Evolutionary conservation across 1,140 invertebrate species (phyloP), one percentile per base, ranked within the genome.

Genomic region (Papilio dardanus): DNA sequence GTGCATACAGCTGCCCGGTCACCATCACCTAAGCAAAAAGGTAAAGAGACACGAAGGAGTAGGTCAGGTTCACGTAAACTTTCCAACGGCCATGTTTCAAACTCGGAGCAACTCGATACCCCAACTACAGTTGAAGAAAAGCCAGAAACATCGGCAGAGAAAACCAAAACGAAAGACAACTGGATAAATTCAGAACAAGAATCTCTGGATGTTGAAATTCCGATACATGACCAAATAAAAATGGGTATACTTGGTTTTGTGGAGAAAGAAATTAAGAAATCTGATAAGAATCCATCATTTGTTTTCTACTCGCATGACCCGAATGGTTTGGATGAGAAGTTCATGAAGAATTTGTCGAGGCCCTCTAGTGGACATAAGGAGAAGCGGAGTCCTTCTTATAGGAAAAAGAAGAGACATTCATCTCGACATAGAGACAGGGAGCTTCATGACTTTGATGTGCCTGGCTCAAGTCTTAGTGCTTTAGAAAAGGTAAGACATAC

Each of bases 221-320:
- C 91, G 12, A 94, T 94, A 37, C 92, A 94, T 71, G 90, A 94
- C 74, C 94, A 95, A 89, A 94, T 95, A 58, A 95, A 95, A 80
- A 93, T 94, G 81, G 94, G 94, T 81, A 95, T 95, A 46, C 78
- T 95, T 50, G 94, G 93, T 37, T 93, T 95, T 79, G 94, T 95
- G 66, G 95, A 95, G 82, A 94, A 94, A 37, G 95, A 95, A 89
- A 94, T 95, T 75, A 94, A 94, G 76, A 94, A 94, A 75, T 91
- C 93, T 5, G 93, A 94, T 76, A 94, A 94, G 77, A 91, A 90
- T 81, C 92, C 93, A 1, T 92, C 92, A 4, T 91, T 92, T 80
- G 92, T 93, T 1, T 92, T 94, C 71, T 94, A 94, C 81, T 93
- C 92, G 1, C 93, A 94, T 75, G 92, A 93, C 76, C 92, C 93